These are phyloP conservation scores for Archegozetes longisetosus DNA, from an alignment of 1,140 invertebrate species.

Conservation along the genomic window DNA sequence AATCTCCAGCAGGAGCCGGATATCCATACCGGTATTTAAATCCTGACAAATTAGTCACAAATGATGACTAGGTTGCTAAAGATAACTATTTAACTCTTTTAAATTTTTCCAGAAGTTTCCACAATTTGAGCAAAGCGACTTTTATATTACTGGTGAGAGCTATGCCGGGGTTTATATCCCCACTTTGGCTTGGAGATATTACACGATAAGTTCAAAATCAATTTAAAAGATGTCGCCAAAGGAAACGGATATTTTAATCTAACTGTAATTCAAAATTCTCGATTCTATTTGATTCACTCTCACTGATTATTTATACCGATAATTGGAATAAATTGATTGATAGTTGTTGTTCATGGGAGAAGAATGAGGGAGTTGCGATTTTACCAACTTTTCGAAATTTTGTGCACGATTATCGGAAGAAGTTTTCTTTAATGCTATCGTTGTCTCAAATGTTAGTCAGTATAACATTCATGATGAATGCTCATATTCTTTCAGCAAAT, in stretches of 20 bases:
- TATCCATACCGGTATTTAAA: constrained; percentile 36
- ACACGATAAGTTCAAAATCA: not conserved
- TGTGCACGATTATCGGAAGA: not conserved
- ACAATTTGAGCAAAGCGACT: constrained; percentile 28
- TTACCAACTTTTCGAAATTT: not conserved
- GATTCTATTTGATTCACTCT: constrained; percentile 36
- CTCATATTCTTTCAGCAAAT: not conserved
- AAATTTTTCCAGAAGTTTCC: constrained; percentile 35
- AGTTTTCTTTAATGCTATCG: not conserved
- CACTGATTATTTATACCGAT: constrained; percentile 32
- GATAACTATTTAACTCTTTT: constrained; percentile 34
- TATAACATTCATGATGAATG: not conserved
- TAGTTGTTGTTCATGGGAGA: constrained; percentile 8
- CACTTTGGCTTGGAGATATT: constrained; percentile 35
- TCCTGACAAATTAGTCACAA: too few species aligned
- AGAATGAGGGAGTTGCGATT: not conserved
- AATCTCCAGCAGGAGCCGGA: constrained; percentile 39
- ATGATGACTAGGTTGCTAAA: constrained; percentile 29
- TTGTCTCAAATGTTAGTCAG: not conserved
- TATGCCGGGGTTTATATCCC: constrained; percentile 35
- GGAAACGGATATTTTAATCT: constrained; percentile 35
- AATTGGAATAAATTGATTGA: not conserved
- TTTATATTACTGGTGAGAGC: constrained; percentile 34
- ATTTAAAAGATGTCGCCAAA: constrained; percentile 34
- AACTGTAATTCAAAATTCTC: constrained; percentile 30